These are phyloP conservation scores for Petrocephalus sullivani DNA, from an alignment of 2,797 vertebrate genomes.

Conservation along the genomic window DNA sequence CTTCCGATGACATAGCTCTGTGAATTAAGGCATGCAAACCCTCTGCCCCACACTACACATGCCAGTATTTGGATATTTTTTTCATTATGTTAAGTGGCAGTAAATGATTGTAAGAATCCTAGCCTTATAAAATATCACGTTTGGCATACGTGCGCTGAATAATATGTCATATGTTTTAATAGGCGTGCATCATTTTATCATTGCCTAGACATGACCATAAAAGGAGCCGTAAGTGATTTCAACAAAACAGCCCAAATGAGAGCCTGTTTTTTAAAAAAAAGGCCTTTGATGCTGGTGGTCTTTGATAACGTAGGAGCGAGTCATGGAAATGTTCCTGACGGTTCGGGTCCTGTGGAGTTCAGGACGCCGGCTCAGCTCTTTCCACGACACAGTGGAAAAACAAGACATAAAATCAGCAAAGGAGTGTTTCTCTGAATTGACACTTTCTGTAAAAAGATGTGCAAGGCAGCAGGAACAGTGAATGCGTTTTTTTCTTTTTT, in stretches of 20 bases:
- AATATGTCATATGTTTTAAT: not conserved
- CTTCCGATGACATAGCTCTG: not conserved
- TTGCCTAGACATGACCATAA: not conserved
- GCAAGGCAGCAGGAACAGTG: not conserved
- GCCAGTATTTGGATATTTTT: not conserved
- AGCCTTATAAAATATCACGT: not conserved
- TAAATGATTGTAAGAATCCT: not conserved
- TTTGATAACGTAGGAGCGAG: not conserved
- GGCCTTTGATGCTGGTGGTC: not conserved
- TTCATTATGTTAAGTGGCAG: not conserved
- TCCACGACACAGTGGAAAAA: conserved; percentile 1
- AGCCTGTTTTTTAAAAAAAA: not conserved
- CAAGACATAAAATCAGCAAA: conserved; percentile 18
- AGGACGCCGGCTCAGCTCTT: not conserved
- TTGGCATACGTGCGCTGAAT: not conserved
- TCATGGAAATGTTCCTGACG: conserved; percentile 3
- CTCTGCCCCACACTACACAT: not conserved
- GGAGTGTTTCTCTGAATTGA: conserved; percentile 2
- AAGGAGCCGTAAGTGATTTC: not conserved
- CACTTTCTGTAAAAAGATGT: conserved; percentile 5
- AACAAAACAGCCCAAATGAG: not conserved
- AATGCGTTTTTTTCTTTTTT: not conserved
- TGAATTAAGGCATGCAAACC: not conserved
- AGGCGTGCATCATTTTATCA: not conserved
- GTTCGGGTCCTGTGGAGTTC: not conserved